phyloP scores from a whole-genome alignment of 2,888 invertebrate genomes.

The Drosophila picticornis region DNA sequence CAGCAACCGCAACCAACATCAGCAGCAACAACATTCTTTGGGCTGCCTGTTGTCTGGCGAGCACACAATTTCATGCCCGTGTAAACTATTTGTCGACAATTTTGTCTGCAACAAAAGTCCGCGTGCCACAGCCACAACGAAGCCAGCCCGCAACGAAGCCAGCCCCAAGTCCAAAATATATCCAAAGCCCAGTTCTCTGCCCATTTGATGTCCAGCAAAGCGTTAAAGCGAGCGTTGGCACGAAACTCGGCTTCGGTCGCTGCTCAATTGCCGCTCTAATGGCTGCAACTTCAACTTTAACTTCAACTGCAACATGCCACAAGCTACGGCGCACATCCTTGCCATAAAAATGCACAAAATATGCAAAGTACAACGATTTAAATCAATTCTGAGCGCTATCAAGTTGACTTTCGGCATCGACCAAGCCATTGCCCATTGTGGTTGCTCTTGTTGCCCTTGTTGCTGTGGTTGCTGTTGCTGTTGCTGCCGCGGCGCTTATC shows the following conservation, averaged over 20 bases:
- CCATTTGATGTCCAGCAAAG: constrained; percentile 47
- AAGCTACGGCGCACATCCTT: constrained; percentile 38
- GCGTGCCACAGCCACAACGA: constrained; percentile 59
- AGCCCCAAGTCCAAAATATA: not conserved
- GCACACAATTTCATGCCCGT: constrained; percentile 83
- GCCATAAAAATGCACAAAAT: constrained; percentile 66
- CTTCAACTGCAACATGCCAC: constrained; percentile 24
- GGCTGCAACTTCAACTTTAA: constrained; percentile 46
- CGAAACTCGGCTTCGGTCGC: constrained; percentile 37
- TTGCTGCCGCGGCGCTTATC: constrained; percentile 44
- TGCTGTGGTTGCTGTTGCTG: not conserved
- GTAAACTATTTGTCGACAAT: constrained; percentile 85
- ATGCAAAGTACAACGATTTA: constrained; percentile 74
- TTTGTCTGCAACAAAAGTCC: constrained; percentile 82
- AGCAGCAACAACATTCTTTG: constrained; percentile 67
- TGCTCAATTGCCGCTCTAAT: constrained; percentile 70
- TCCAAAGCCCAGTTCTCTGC: constrained; percentile 9
- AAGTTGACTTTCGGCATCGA: constrained; percentile 26
- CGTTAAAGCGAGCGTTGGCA: constrained; percentile 68
- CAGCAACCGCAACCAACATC: constrained; percentile 47
- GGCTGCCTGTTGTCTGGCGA: constrained; percentile 42
- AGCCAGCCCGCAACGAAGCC: constrained; percentile 7
- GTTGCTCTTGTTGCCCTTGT: constrained; percentile 11
- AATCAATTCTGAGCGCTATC: constrained; percentile 72
- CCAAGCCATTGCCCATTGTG: constrained; percentile 19